Base-by-base conservation (phyloP, 2,113 vertebrate genomes). In the Tragelaphus buxtoni region DNA sequence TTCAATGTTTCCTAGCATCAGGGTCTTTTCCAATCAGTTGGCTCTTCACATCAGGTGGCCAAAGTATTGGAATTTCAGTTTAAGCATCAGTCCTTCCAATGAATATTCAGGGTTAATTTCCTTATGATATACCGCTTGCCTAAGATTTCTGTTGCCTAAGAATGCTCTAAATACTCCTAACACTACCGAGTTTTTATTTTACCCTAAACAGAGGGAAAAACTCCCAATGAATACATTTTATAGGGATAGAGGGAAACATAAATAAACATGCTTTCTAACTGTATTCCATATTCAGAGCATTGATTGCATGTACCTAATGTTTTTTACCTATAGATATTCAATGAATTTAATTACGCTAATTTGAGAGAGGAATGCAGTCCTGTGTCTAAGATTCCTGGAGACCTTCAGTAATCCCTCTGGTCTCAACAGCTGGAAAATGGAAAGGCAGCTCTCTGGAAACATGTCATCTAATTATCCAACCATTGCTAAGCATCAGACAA, bases 261-360 rank as follows among this genome's bases (percentile, higher is more conserved):
- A 90, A 77, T 76, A 76, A 93, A 93, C 47, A 72, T 79, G 60
- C 49, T 74, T 47, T 72, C 61, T 94, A 53, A 90, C 61, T 42
- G 45, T 91, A 81, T 28, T 60, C 18, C 65, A 94, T 72, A 87
- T 74, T 87, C 49, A 84, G n/a, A 93, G 13, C 80, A 88, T 77
- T 88, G 58, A 84, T 84, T 85, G 45, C 5, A 83, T 80, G 39
- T 81, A 20, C 49, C 49, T 58, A 60, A 58, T 58, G 39, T 74
- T 95, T 90, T 92, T 81, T 42, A 80, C 42, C 55, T 77, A 42
- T 39, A 88, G 65, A 86, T 77, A n/a, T 72, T 95, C n/a, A 85
- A 49, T 79, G 92, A 85, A 45, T 69, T n/a, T 61, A 86, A 42
- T 63, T 77, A 91, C 39, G 63, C 61, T 85, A 47, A 91, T 53